Conservation (phyloP, 30 jellyfish, hydroid and myxozoan genomes). For the Chironex yamaguchii region DNA sequence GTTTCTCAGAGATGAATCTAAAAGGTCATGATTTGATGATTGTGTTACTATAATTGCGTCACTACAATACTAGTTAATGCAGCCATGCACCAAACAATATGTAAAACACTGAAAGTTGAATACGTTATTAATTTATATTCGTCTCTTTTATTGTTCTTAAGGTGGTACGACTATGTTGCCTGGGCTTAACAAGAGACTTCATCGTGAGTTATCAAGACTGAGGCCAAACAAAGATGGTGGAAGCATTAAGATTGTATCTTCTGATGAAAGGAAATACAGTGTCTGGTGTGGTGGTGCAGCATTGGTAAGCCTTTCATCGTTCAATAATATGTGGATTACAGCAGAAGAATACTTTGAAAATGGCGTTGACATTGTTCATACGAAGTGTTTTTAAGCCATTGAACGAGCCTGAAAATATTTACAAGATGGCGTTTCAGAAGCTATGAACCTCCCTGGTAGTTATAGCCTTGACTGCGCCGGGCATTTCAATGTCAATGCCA, state of each 20-base stretch:
- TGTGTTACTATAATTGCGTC: too few species aligned
- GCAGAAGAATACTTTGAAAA: conserved; percentile 86
- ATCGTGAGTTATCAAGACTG: conserved; percentile 56
- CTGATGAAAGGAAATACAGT: conserved; percentile 56
- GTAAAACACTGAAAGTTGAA: background rate
- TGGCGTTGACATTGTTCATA: conserved; percentile 87
- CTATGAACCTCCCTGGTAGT: too few species aligned
- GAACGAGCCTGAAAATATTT: too few species aligned
- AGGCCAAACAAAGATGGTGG: conserved; percentile 4
- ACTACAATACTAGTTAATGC: too few species aligned
- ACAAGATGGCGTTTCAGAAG: too few species aligned
- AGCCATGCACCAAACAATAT: too few species aligned
- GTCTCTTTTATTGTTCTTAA: conserved; percentile 1
- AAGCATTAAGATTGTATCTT: conserved; percentile 53
- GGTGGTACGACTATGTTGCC: conserved; percentile 94
- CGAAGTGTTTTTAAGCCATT: conserved; percentile 88
- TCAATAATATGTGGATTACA: conserved; percentile 73
- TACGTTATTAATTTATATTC: background rate
- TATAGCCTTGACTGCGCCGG: too few species aligned
- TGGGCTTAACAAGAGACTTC: conserved; percentile 75
- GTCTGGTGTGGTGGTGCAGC: conserved; percentile 99
- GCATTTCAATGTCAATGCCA: too few species aligned
- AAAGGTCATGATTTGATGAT: too few species aligned
- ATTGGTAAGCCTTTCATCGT: conserved; percentile 73
- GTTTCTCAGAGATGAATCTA: too few species aligned